Percentiles rank a stretch among this genome's conserved stretches.
phyloP scores from a whole-genome alignment of 2,888 invertebrate species.

The Meta bourneti region DNA sequence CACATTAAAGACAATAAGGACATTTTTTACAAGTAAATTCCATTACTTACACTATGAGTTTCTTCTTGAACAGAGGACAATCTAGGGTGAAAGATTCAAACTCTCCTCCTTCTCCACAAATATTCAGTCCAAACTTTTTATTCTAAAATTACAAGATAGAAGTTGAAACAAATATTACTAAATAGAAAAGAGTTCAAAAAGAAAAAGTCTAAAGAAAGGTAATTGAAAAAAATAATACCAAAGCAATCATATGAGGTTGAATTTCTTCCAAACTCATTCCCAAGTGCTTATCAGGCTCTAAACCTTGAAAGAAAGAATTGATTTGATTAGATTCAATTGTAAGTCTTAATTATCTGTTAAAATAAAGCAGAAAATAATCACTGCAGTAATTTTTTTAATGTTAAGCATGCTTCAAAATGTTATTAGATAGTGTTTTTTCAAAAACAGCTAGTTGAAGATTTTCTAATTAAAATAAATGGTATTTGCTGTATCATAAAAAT shows the following conservation, averaged over 20 bases:
- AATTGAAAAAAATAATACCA: conserved; percentile 83
- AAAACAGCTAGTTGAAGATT: no score
- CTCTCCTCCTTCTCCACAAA: conserved; percentile 99
- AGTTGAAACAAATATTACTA: neutral
- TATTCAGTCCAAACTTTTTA: conserved; percentile 95
- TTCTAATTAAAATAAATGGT: no score
- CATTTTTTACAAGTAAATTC: neutral
- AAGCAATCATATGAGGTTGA: conserved; percentile 91
- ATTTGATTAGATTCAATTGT: neutral
- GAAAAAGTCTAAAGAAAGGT: neutral
- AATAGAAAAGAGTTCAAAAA: no score
- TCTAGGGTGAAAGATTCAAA: conserved; percentile 98
- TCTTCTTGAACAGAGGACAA: conserved; percentile 96
- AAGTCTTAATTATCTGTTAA: no score
- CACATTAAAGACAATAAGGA: no score
- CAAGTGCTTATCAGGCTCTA: conserved; percentile 92
- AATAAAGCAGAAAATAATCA: no score
- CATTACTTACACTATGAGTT: conserved; percentile 90
- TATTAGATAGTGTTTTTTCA: no score
- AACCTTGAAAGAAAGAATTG: conserved; percentile 83
- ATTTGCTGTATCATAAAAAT: neutral
- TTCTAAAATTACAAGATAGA: conserved; percentile 82
- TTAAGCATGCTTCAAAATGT: no score
- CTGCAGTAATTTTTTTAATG: no score
- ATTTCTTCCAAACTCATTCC: conserved; percentile 92